Evolutionary conservation across 2,797 vertebrate species (phyloP).

Genomic region (Enteromius viviparus): DNA sequence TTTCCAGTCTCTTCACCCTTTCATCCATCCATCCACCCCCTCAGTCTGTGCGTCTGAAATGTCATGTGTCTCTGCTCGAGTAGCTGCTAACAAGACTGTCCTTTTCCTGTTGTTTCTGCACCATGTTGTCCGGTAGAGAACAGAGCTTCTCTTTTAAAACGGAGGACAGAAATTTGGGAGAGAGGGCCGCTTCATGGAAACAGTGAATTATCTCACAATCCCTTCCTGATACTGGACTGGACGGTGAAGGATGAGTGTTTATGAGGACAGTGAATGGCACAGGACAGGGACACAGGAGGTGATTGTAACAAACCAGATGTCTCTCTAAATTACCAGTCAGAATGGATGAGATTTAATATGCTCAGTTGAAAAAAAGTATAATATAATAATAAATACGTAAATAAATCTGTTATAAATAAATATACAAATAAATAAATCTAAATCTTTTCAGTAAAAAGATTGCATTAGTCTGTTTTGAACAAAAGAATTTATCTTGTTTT

Average conservation of each 20-base stretch:
- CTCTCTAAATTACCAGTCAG: background rate
- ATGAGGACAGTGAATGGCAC: conserved; percentile 15
- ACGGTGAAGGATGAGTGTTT: conserved; percentile 30
- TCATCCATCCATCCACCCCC: conserved; percentile 60
- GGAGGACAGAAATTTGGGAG: conserved; percentile 39
- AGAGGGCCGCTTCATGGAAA: conserved; percentile 51
- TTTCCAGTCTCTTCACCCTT: conserved; percentile 59
- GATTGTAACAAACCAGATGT: conserved; percentile 4
- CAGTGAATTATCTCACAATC: conserved; percentile 48
- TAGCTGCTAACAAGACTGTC: conserved; percentile 72
- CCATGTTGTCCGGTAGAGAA: conserved; percentile 67
- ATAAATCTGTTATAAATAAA: background rate
- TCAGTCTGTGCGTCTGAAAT: conserved; percentile 72
- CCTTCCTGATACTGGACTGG: conserved; percentile 10
- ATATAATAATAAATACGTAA: background rate
- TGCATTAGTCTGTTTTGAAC: background rate
- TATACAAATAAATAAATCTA: background rate
- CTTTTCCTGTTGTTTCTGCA: conserved; percentile 59
- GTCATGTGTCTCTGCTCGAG: conserved; percentile 68
- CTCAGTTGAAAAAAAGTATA: background rate
- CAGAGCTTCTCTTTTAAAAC: conserved; percentile 66
- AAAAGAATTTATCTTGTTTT: background rate
- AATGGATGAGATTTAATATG: background rate
- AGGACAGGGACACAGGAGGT: background rate
- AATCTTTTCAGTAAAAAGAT: background rate